phyloP scores from a whole-genome alignment of 2,113 vertebrate species.

The Cinclus mexicanus region DNA sequence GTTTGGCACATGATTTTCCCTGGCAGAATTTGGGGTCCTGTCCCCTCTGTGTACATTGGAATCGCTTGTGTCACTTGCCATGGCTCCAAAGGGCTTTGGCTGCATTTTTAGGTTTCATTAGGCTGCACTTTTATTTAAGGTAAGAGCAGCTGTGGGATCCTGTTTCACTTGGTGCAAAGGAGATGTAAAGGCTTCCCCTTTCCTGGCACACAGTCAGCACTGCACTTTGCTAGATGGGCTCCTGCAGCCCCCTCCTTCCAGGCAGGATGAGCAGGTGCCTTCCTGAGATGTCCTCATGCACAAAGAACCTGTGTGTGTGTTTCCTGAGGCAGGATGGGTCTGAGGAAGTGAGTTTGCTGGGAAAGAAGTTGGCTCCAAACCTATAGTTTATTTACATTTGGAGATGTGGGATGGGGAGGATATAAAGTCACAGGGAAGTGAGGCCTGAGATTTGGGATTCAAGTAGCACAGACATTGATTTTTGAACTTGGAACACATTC shows the following conservation, averaged over 20 bases:
- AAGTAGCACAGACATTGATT: neutral
- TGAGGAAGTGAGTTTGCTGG: neutral
- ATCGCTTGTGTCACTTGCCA: neutral
- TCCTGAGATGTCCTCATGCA: neutral
- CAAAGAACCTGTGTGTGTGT: neutral
- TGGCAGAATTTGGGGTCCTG: neutral
- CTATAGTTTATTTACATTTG: neutral
- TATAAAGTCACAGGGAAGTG: neutral
- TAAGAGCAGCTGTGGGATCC: neutral
- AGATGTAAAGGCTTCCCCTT: neutral
- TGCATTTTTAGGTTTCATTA: neutral
- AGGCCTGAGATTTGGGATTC: neutral
- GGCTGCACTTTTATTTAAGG: neutral
- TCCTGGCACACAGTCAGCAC: neutral
- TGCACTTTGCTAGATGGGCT: neutral
- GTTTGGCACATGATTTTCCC: neutral
- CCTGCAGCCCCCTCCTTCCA: neutral
- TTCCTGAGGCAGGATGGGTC: neutral
- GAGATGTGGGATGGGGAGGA: slow-evolving; percentile 21
- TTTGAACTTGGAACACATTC: neutral
- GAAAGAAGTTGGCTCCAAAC: neutral
- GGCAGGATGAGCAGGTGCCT: slow-evolving; percentile 9
- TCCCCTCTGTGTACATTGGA: neutral
- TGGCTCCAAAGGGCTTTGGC: accelerated
- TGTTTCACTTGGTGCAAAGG: neutral